Conservation (phyloP, 2,113 vertebrate species). For the Columba livia region DNA sequence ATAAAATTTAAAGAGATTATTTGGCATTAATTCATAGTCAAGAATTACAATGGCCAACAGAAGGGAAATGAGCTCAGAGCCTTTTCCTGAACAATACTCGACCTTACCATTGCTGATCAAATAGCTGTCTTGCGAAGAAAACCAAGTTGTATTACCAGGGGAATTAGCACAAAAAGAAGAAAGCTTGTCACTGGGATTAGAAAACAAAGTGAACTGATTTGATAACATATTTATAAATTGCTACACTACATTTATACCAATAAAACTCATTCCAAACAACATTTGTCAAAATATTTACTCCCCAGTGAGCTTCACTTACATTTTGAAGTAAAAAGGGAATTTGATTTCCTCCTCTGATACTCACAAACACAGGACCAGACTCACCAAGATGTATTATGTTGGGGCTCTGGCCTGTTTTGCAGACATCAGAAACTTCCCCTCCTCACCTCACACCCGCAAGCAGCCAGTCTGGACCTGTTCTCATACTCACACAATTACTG, state of each 20-base stretch:
- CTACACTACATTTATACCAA: neutral
- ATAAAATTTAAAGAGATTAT: slow-evolving; percentile 42
- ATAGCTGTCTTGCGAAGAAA: neutral
- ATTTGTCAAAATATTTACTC: slow-evolving; percentile 20
- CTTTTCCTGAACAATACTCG: neutral
- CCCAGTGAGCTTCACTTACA: neutral
- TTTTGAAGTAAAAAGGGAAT: neutral
- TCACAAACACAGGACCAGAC: neutral
- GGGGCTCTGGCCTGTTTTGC: neutral
- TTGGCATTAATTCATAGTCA: slow-evolving; percentile 16
- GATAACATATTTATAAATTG: neutral
- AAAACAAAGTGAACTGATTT: neutral
- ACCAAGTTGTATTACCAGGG: neutral
- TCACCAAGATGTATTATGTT: rapidly evolving
- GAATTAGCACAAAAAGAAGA: neutral
- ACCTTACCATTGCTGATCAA: neutral
- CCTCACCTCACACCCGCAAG: neutral
- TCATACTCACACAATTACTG: neutral
- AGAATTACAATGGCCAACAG: neutral
- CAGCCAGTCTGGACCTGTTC: neutral
- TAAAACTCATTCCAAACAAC: neutral
- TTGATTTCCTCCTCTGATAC: neutral
- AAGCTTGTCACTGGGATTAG: neutral
- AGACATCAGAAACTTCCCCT: neutral
- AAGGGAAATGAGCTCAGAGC: neutral